phyloP scores from a whole-genome alignment of 2,888 invertebrate genomes.

The Philaethria dido region DNA sequence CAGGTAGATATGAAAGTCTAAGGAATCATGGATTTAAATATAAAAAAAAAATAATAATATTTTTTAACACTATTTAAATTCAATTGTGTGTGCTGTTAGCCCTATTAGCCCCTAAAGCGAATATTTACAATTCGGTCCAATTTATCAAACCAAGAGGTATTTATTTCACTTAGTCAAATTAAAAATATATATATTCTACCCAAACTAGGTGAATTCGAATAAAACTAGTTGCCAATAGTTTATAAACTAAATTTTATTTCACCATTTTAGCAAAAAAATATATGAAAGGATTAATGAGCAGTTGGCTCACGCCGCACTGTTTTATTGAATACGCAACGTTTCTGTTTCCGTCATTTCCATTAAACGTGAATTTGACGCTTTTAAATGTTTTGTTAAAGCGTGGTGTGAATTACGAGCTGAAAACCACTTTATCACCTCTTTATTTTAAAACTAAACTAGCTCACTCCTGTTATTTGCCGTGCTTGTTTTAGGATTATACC shows the following conservation, averaged over 20 bases:
- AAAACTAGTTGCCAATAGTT: neutral
- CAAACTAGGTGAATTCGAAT: neutral
- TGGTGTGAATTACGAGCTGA: constrained; percentile 5
- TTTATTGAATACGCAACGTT: constrained; percentile 25
- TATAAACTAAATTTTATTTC: constrained; percentile 5
- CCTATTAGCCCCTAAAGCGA: no score
- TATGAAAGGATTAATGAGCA: constrained; percentile 19
- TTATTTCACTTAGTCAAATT: neutral
- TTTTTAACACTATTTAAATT: no score
- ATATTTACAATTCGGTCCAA: no score
- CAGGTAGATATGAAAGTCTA: no score
- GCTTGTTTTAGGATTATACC: no score
- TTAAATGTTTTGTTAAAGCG: constrained; percentile 9
- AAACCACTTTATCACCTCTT: constrained; percentile 16
- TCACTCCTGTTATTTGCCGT: neutral
- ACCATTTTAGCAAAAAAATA: constrained; percentile 18
- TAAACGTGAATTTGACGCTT: constrained; percentile 23
- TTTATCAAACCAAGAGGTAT: no score
- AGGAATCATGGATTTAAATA: no score
- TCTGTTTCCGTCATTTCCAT: constrained; percentile 24
- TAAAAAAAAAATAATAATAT: no score
- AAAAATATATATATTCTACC: neutral
- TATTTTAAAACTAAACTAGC: neutral
- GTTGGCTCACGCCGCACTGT: constrained; percentile 15
- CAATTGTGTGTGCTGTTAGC: no score